phyloP scores from a whole-genome alignment of 2,797 vertebrate species.

The Oreochromis grahami region DNA sequence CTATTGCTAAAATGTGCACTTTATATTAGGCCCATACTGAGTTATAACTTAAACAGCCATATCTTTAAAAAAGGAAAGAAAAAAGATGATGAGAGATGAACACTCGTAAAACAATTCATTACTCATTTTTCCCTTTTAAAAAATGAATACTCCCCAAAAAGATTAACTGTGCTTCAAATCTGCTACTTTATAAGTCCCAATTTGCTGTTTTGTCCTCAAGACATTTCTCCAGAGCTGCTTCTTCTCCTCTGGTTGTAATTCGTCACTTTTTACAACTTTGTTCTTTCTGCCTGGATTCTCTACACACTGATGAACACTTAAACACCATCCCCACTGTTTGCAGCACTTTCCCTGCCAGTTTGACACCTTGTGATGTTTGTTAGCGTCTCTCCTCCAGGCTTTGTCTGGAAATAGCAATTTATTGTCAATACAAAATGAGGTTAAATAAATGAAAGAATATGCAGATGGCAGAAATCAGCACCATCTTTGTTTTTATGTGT shows the following conservation, averaged over 20 bases:
- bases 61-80: not conserved
- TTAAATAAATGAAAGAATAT: not conserved
- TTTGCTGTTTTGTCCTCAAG: not conserved
- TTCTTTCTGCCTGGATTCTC: not conserved
- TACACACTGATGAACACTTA: not conserved
- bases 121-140: not conserved
- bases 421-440: not conserved
- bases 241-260: not conserved
- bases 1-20: not conserved
- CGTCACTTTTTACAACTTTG: slow-evolving; percentile 1
- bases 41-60: not conserved
- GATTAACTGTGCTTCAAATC: not conserved
- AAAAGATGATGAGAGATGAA: not conserved
- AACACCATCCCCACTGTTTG: not conserved
- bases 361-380: not conserved
- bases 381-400: slow-evolving; percentile 1
- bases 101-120: not conserved
- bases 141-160: not conserved
- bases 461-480: not conserved
- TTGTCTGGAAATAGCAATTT: not conserved
- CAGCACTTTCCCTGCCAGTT: not conserved
- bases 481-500: not conserved
- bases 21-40: not conserved
- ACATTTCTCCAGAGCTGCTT: not conserved
- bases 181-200: not conserved